These are phyloP conservation scores for Polypedilum vanderplanki DNA, from an alignment of 1,140 invertebrate species.

Conservation along the genomic window DNA sequence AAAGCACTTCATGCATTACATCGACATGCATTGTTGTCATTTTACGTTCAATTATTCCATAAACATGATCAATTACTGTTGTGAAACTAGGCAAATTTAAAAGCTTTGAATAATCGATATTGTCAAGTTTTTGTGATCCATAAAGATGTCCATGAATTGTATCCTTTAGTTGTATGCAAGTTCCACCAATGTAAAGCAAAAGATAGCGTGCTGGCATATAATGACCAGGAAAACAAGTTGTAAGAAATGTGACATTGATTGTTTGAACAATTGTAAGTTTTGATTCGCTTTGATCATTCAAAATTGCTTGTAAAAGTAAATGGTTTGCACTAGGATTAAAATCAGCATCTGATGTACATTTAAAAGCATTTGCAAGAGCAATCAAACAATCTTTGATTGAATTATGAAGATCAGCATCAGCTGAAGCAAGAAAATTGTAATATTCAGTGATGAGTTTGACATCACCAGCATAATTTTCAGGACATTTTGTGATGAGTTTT, in stretches of 20 bases:
- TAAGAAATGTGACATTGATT: slow-evolving; percentile 72
- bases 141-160: slow-evolving; percentile 41
- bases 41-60: slow-evolving; percentile 46
- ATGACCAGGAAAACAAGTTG: slow-evolving; percentile 69
- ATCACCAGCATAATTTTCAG: slow-evolving; percentile 57
- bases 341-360: slow-evolving; percentile 37
- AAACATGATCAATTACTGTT: slow-evolving; percentile 41
- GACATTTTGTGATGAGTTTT: slow-evolving; percentile 57
- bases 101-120: slow-evolving; percentile 39
- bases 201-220: slow-evolving; percentile 77
- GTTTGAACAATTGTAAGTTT: slow-evolving; percentile 51
- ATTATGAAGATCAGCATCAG: slow-evolving; percentile 52
- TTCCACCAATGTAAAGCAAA: slow-evolving; percentile 71
- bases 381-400: slow-evolving; percentile 63
- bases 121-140: slow-evolving; percentile 42
- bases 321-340: slow-evolving; percentile 47
- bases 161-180: slow-evolving; percentile 38
- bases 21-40: slow-evolving; percentile 55
- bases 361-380: slow-evolving; percentile 63
- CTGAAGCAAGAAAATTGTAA: slow-evolving; percentile 50
- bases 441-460: slow-evolving; percentile 39
- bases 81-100: slow-evolving; percentile 43
- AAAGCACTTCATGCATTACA: slow-evolving; percentile 60
- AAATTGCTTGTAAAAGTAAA: slow-evolving; percentile 48
- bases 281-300: slow-evolving; percentile 52